Evolutionary conservation across 2,113 vertebrate genomes (phyloP).

Genomic region (Gulo gulo): DNA sequence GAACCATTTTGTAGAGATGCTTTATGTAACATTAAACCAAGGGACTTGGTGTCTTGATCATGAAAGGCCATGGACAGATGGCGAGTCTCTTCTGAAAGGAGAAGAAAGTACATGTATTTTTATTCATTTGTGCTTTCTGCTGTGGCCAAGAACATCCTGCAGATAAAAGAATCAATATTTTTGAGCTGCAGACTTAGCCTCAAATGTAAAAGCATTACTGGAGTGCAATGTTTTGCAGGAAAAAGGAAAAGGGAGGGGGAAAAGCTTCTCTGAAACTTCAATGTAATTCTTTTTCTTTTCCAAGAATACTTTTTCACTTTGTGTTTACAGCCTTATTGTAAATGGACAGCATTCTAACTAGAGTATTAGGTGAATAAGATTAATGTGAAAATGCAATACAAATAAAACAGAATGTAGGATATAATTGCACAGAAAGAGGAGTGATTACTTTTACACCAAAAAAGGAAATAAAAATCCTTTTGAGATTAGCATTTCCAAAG

Average conservation of each 20-base stretch:
- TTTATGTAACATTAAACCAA: conserved; percentile 55
- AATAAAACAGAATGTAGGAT: conserved; percentile 31
- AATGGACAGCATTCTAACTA: neutral
- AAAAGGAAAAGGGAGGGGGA: neutral
- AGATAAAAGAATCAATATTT: conserved; percentile 68
- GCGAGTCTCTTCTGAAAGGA: neutral
- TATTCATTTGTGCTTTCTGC: conserved; percentile 60
- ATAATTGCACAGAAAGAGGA: conserved; percentile 19
- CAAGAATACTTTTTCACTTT: neutral
- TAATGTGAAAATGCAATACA: neutral
- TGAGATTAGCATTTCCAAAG: conserved; percentile 63
- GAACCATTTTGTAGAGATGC: neutral
- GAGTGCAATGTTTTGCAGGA: conserved; percentile 29
- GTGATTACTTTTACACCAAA: neutral
- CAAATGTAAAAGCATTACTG: conserved; percentile 66
- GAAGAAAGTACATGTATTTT: conserved; percentile 59
- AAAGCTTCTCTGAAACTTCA: conserved; percentile 33
- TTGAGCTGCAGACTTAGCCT: conserved; percentile 25
- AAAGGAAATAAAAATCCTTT: neutral
- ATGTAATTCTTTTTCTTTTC: neutral
- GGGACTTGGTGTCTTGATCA: neutral
- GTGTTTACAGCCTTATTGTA: neutral
- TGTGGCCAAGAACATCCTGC: conserved; percentile 50
- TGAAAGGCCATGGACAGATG: neutral
- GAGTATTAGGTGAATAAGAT: neutral